Percentiles rank a stretch among this genome's conserved stretches.
phyloP scores from a whole-genome alignment of 2,888 invertebrate genomes.

The Formica aserva region DNA sequence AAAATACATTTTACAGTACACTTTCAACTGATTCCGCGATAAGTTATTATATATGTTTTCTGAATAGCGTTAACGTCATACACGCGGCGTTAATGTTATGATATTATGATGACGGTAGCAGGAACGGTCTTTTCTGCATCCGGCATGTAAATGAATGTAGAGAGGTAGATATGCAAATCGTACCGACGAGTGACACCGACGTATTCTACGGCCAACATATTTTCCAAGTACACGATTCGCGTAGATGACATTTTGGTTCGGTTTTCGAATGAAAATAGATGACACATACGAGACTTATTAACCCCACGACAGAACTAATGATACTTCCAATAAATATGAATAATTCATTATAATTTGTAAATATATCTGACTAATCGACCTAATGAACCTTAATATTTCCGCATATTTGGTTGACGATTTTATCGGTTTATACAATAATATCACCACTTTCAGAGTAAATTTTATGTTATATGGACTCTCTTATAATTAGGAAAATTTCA shows the following conservation, averaged over 20 bases:
- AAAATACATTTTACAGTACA: constrained; percentile 29
- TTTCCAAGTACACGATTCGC: constrained; percentile 27
- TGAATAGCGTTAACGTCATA: constrained; percentile 15
- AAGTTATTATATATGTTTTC: not conserved
- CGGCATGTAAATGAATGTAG: constrained; percentile 51
- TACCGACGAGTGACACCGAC: constrained; percentile 40
- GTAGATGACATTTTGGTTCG: constrained; percentile 24
- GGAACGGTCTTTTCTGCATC: constrained; percentile 36
- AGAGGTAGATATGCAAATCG: constrained; percentile 47
- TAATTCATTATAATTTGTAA: constrained; percentile 18
- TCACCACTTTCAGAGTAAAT: not conserved
- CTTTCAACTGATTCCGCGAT: constrained; percentile 6
- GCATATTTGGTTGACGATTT: not conserved
- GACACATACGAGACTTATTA: not conserved
- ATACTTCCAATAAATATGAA: not conserved
- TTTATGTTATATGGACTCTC: not conserved
- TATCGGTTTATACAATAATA: not conserved
- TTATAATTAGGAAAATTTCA: not conserved
- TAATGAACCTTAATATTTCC: not conserved
- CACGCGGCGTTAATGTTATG: constrained; percentile 30
- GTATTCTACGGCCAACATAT: constrained; percentile 40
- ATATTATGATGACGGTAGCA: constrained; percentile 10
- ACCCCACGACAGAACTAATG: not conserved
- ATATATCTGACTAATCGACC: not conserved
- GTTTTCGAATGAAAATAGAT: constrained; percentile 5